These are phyloP conservation scores for Odontocolon sp. DNA, from an alignment of 2,888 invertebrate genomes.

Conservation along the genomic window DNA sequence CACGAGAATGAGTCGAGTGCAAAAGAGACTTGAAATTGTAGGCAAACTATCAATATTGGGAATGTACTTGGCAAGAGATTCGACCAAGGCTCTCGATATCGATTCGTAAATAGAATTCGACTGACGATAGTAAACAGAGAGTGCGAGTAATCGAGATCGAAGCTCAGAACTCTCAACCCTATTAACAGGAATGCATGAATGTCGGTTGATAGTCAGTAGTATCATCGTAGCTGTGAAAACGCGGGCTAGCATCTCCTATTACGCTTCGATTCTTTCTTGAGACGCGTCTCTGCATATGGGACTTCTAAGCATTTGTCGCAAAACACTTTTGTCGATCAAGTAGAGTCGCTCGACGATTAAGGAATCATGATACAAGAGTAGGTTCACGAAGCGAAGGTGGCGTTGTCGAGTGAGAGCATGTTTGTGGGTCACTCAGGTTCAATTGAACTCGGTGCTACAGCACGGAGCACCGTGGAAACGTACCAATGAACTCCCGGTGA, in stretches of 20 bases:
- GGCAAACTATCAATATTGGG: too few relatives aligned
- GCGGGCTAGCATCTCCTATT: constrained; percentile 25
- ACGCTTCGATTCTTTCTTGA: constrained; percentile 51
- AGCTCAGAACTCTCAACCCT: constrained; percentile 52
- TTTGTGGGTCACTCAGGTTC: constrained; percentile 69
- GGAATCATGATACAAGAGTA: constrained; percentile 65
- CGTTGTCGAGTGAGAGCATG: constrained; percentile 49
- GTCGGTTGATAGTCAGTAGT: constrained; percentile 5
- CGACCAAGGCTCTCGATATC: background rate
- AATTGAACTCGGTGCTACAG: constrained; percentile 68
- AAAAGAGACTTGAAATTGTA: too few relatives aligned
- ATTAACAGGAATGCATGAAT: constrained; percentile 33
- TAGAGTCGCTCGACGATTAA: constrained; percentile 74
- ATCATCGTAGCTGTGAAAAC: background rate
- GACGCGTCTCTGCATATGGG: constrained; percentile 65
- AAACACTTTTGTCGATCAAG: constrained; percentile 79
- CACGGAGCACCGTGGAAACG: constrained; percentile 75
- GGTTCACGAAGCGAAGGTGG: constrained; percentile 36
- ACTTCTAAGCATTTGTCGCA: constrained; percentile 72
- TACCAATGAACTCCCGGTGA: constrained; percentile 75
- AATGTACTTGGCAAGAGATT: too few relatives aligned
- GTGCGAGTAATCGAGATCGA: constrained; percentile 59
- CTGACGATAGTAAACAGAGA: constrained; percentile 26
- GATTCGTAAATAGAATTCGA: too few relatives aligned
- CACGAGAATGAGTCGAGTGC: too few relatives aligned